These are phyloP conservation scores for Leiothrix lutea DNA, from an alignment of 2,113 vertebrate species.

Conservation along the genomic window DNA sequence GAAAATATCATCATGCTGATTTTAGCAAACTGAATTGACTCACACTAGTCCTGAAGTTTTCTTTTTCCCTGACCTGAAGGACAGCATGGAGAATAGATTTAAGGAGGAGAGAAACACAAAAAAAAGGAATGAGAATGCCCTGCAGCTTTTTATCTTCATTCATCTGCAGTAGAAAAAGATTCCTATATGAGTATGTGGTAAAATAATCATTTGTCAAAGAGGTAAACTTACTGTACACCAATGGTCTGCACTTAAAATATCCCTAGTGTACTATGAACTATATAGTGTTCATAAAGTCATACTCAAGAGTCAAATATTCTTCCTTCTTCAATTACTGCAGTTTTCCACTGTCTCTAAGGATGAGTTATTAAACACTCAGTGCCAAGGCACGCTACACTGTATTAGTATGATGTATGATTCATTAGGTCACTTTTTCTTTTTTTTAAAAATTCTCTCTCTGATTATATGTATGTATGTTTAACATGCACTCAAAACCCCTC, in stretches of 20 bases:
- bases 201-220: slow-evolving; percentile 73
- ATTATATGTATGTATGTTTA: background rate
- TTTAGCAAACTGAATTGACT: background rate
- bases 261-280: slow-evolving; percentile 58
- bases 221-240: slow-evolving; percentile 64
- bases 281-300: slow-evolving; percentile 62
- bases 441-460: background rate
- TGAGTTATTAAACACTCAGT: slow-evolving; percentile 54
- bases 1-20: background rate
- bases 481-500: background rate
- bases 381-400: slow-evolving; percentile 13
- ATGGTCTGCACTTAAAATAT: slow-evolving; percentile 70
- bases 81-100: background rate
- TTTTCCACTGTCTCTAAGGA: slow-evolving; percentile 60
- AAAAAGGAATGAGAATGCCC: background rate
- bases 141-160: slow-evolving; percentile 49
- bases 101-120: background rate
- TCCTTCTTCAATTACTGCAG: slow-evolving; percentile 69
- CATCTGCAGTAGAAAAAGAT: slow-evolving; percentile 60
- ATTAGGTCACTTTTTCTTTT: background rate
- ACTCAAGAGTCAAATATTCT: slow-evolving; percentile 62
- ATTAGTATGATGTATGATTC: slow-evolving; percentile 11
- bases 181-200: slow-evolving; percentile 50
- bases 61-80: background rate
- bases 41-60: background rate